These are phyloP conservation scores for Ophraella communa DNA, from an alignment of 2,888 invertebrate genomes.

Conservation along the genomic window DNA sequence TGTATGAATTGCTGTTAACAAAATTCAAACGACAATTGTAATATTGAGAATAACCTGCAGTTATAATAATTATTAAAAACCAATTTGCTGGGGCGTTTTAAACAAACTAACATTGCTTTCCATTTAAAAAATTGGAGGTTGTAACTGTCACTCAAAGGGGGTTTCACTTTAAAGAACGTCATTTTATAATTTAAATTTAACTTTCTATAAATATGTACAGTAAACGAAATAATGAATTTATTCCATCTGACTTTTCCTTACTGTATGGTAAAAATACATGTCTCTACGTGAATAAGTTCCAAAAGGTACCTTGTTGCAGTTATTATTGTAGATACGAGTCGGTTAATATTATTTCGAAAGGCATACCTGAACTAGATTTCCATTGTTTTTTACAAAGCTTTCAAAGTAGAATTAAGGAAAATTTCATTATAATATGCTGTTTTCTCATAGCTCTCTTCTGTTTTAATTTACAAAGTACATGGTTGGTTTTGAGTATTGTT, in stretches of 20 bases:
- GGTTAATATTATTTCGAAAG: conserved; percentile 5
- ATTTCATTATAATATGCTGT: conserved; percentile 25
- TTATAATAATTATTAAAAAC: too few species aligned
- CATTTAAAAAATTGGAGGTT: too few species aligned
- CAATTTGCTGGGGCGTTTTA: too few species aligned
- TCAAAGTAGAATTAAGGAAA: conserved; percentile 23
- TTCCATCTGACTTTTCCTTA: too few species aligned
- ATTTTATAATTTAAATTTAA: neutral
- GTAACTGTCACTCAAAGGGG: too few species aligned
- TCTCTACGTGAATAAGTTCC: neutral
- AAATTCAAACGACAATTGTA: too few species aligned
- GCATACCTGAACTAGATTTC: conserved; percentile 10
- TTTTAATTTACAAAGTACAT: conserved; percentile 24
- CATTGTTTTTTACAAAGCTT: conserved; percentile 15
- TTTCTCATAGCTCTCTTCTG: conserved; percentile 6
- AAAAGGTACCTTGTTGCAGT: conserved; percentile 4
- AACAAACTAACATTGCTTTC: too few species aligned
- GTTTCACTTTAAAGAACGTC: too few species aligned
- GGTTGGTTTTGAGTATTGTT: conserved; percentile 9
- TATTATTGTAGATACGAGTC: conserved; percentile 10
- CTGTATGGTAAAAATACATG: neutral
- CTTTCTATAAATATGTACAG: too few species aligned
- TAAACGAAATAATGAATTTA: too few species aligned
- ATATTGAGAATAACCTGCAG: too few species aligned
- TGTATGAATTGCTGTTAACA: too few species aligned